Evolutionary conservation across 2,113 vertebrate genomes (phyloP).

Genomic region (Garra rufa): DNA sequence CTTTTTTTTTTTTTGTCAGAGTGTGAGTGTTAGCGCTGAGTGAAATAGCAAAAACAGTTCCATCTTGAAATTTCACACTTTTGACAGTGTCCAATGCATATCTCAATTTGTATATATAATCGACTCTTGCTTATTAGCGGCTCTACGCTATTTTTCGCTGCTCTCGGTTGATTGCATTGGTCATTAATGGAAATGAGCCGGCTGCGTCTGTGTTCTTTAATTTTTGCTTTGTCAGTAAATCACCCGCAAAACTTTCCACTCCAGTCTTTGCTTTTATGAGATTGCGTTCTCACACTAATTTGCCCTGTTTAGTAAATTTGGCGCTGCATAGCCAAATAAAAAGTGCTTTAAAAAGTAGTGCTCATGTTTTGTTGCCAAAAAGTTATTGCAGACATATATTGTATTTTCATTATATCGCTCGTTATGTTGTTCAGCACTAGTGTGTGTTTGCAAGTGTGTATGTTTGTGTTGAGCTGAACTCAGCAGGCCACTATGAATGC

Average conservation of each 20-base stretch:
- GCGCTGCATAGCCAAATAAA: neutral
- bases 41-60: neutral
- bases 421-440: neutral
- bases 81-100: neutral
- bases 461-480: constrained; percentile 19
- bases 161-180: neutral
- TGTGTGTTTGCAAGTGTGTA: constrained; percentile 7
- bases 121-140: too few species aligned
- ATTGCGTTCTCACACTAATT: too few species aligned
- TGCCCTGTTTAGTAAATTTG: neutral
- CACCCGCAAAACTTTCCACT: neutral
- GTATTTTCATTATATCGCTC: neutral
- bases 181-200: neutral
- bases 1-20: neutral
- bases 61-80: neutral
- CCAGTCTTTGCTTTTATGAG: neutral
- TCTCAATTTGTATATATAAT: neutral
- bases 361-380: neutral
- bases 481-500: constrained; percentile 18
- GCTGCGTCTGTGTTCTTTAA: neutral
- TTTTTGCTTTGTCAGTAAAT: neutral
- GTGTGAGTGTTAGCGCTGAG: neutral
- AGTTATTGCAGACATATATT: neutral
- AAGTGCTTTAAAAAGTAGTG: neutral
- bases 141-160: too few species aligned